A percentile compares a stretch with the other conserved stretches of the same genome.
These are phyloP conservation scores for Nerophis lumbriciformis DNA, from an alignment of 2,113 vertebrate genomes.

Conservation along the genomic window DNA sequence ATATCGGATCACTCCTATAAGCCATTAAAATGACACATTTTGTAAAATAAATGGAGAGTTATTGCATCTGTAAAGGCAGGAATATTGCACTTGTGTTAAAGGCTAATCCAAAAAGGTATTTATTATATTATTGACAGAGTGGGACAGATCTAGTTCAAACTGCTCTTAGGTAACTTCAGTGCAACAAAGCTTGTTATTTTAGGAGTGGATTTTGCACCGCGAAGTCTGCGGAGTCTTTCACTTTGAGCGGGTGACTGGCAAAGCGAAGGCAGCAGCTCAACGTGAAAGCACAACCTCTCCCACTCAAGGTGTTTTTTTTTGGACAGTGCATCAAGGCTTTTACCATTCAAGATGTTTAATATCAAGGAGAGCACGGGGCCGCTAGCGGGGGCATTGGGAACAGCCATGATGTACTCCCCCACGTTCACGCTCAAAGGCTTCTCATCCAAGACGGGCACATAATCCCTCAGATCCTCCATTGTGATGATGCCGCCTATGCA, in stretches of 20 bases:
- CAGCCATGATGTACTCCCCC: slow-evolving; percentile 75
- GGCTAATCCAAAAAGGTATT: no score
- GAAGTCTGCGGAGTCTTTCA: slow-evolving; percentile 17
- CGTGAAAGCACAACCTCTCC: slow-evolving; percentile 38
- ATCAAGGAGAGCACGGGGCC: slow-evolving; percentile 89
- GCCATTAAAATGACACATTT: no score
- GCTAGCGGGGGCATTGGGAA: slow-evolving; percentile 81
- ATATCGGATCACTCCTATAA: no score
- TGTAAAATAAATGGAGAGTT: no score
- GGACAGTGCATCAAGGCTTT: slow-evolving; percentile 41
- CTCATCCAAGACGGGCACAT: slow-evolving; percentile 73
- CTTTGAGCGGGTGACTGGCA: slow-evolving; percentile 18
- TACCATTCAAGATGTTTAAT: slow-evolving; percentile 89
- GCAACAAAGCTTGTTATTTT: slow-evolving; percentile 19
- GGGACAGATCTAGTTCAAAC: background rate
- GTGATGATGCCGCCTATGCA: slow-evolving; percentile 86
- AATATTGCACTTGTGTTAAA: no score
- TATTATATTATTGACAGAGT: no score
- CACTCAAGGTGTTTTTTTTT: slow-evolving; percentile 36
- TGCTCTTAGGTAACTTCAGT: slow-evolving; percentile 10
- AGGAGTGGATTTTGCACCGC: slow-evolving; percentile 16
- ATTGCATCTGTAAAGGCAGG: no score
- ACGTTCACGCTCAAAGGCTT: slow-evolving; percentile 71
- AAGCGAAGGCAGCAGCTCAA: slow-evolving; percentile 25
- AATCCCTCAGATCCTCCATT: slow-evolving; percentile 78